Evolutionary conservation across 2,113 vertebrate genomes (phyloP).

Genomic region (Meles meles): DNA sequence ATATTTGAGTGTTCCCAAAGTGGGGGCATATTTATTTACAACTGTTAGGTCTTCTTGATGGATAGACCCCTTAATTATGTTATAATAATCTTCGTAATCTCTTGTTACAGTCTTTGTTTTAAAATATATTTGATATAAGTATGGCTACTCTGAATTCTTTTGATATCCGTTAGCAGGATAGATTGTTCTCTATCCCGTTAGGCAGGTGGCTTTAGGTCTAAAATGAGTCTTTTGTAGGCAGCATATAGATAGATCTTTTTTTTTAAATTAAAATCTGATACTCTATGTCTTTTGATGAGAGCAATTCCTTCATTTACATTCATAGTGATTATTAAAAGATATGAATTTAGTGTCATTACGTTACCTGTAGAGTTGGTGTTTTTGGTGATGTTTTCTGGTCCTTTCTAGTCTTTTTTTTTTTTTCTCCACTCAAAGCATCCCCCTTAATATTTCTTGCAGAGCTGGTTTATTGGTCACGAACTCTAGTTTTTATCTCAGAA

Average conservation of each 20-base stretch:
- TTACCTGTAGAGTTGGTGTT: not conserved
- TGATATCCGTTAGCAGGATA: not conserved
- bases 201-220: not conserved
- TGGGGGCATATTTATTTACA: too few species aligned
- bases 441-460: not conserved
- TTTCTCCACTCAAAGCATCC: not conserved
- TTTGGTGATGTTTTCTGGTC: not conserved
- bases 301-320: not conserved
- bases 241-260: not conserved
- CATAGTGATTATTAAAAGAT: not conserved
- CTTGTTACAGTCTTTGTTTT: not conserved
- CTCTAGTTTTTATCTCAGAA: not conserved
- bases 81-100: not conserved
- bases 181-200: not conserved
- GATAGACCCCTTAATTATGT: not conserved
- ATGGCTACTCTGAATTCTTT: not conserved
- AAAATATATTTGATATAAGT: not conserved
- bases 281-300: not conserved
- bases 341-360: not conserved
- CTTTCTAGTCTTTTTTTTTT: not conserved
- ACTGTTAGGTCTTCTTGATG: not conserved
- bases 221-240: not conserved
- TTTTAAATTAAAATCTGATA: not conserved
- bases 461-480: not conserved
- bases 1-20: too few species aligned